These are phyloP conservation scores for Isaurus tuberculatus DNA, from an alignment of 92 coral and sea anemone species.

Conservation along the genomic window DNA sequence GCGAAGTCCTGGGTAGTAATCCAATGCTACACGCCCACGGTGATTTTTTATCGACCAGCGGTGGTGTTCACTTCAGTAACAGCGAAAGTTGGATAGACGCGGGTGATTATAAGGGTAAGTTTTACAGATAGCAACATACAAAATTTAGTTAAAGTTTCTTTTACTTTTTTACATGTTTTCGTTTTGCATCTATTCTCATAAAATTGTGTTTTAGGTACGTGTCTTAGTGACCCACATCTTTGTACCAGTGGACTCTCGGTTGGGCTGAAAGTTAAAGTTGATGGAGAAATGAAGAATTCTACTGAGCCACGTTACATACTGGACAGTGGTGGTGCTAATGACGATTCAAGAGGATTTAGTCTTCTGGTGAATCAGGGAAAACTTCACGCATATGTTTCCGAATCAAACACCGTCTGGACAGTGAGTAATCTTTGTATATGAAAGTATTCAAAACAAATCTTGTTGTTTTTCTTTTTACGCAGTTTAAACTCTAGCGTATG, in stretches of 20 bases:
- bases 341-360: constrained; percentile 87
- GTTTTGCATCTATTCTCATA: background rate
- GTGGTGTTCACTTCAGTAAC: constrained; percentile 82
- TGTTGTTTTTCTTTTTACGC: too few species aligned
- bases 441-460: too few species aligned
- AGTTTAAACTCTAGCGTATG: too few species aligned
- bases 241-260: constrained; percentile 90
- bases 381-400: constrained; percentile 80
- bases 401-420: constrained; percentile 95
- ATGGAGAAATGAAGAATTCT: constrained; percentile 72
- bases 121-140: background rate
- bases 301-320: constrained; percentile 88
- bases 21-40: constrained; percentile 89
- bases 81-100: constrained; percentile 96
- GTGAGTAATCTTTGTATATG: constrained; percentile 56
- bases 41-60: constrained; percentile 72
- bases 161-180: background rate
- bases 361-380: constrained; percentile 77
- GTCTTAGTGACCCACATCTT: constrained; percentile 91
- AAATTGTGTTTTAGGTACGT: constrained; percentile 67
- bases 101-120: constrained; percentile 89
- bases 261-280: constrained; percentile 88
- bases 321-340: constrained; percentile 93
- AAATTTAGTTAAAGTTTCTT: background rate
- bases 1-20: constrained; percentile 73